Percentiles rank a stretch among this genome's conserved stretches.
Conservation (phyloP, 2,113 vertebrate species). For the Ameiurus melas region DNA sequence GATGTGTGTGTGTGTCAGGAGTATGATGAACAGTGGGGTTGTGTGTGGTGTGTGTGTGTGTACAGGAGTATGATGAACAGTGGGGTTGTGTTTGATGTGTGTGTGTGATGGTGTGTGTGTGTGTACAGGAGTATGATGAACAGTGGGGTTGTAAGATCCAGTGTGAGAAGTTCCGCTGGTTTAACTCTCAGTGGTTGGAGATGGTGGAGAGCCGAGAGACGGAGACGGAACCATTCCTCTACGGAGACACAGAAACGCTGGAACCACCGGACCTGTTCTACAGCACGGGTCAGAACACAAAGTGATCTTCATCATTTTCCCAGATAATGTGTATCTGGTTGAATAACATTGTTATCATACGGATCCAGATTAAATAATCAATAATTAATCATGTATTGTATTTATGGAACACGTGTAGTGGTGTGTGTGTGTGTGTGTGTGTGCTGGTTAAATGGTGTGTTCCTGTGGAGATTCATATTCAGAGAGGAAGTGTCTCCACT, state of each 20-base stretch:
- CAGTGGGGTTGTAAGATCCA: constrained; percentile 91
- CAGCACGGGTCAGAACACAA: constrained; percentile 75
- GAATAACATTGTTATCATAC: background rate
- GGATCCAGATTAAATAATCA: background rate
- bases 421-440: background rate
- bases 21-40: background rate
- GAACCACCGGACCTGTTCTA: constrained; percentile 88
- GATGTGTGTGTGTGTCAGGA: background rate
- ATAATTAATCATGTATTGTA: background rate
- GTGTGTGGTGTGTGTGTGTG: background rate
- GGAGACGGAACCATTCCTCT: constrained; percentile 83
- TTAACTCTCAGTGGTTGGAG: constrained; percentile 93
- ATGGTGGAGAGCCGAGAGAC: constrained; percentile 88
- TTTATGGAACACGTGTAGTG: background rate
- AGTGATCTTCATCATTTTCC: background rate
- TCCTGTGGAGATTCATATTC: constrained; percentile 5
- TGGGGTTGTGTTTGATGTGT: background rate
- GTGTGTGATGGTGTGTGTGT: constrained; percentile 34
- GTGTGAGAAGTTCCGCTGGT: constrained; percentile 89
- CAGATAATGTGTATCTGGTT: background rate
- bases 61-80: background rate
- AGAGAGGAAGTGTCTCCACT: constrained; percentile 36
- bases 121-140: constrained; percentile 51
- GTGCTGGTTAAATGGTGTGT: background rate
- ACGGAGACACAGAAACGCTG: constrained; percentile 82